Evolutionary conservation across 2,888 invertebrate species (phyloP).

Genomic region (Acleris emargana): DNA sequence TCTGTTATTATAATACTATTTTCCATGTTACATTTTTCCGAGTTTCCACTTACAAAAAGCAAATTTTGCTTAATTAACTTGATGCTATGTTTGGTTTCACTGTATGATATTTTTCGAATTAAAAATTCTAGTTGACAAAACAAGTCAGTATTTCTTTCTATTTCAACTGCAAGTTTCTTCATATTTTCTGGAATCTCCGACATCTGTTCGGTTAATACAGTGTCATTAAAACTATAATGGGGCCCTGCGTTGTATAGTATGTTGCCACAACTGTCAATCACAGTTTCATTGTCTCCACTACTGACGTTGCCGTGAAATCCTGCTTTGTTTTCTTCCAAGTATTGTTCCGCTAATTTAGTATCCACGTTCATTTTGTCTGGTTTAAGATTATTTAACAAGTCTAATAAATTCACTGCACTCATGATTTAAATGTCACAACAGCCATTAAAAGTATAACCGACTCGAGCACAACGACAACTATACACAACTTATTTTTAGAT

Average conservation of each 20-base stretch:
- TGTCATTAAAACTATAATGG: no score
- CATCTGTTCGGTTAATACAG: no score
- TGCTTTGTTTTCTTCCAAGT: constrained; percentile 10
- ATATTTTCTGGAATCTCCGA: constrained; percentile 8
- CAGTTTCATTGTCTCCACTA: neutral
- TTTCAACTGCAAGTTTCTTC: constrained; percentile 35
- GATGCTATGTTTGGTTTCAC: constrained; percentile 43
- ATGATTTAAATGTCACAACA: constrained; percentile 9
- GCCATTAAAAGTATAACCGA: constrained; percentile 7
- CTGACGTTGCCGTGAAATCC: constrained; percentile 9
- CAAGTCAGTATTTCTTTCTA: constrained; percentile 40
- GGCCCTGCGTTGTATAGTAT: neutral
- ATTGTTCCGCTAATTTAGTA: constrained; percentile 12
- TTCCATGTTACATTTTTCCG: neutral
- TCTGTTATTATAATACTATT: constrained; percentile 3
- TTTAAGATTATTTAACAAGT: constrained; percentile 14
- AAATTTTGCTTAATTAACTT: constrained; percentile 44
- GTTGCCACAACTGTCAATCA: constrained; percentile 6
- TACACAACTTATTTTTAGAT: neutral
- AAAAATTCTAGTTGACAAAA: constrained; percentile 47
- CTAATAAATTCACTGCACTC: constrained; percentile 11
- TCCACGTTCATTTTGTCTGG: constrained; percentile 11
- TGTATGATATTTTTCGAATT: constrained; percentile 41
- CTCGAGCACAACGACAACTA: neutral
- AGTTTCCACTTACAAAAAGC: constrained; percentile 30